Evolutionary conservation across 2,797 vertebrate genomes (phyloP), one percentile per base, ranked within the genome.

Genomic region (Alauda arvensis): DNA sequence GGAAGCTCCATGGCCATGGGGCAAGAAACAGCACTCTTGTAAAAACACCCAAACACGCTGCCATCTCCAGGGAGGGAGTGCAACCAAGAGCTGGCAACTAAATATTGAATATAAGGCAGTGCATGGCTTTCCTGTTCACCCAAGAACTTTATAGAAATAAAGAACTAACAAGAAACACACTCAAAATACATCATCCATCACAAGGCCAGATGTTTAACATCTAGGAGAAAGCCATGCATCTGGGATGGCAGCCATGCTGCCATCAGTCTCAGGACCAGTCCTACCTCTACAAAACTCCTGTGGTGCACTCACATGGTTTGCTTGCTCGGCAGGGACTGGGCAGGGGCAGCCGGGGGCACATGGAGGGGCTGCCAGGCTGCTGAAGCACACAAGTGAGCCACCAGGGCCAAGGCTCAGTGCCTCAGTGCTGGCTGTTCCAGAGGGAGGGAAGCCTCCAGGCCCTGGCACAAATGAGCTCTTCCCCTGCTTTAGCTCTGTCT

Each of bases 381-480:
- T 39, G 69, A 13, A 6, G 4, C 66, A 28, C 28, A 1, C 0
- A 0, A 51, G 77, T 20, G 18, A 60, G 13, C 21, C 61, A 18
- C 12, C 2, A 0, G 34, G 53, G 48, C 39, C 0, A 0, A n/a
- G 15, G 55, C 62, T 67, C 55, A 2, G 2, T 6, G 34, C n/a
- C 69, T 23, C 12, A 1, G 39, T 12, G 10, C 31, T 0, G 0
- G 12, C 16, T 11, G 21, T 14, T 60, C 59, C 2, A 2, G 34
- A 57, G 23, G 18, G 11, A 65, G 24, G 57, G 39, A 49, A 66
- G 28, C 48, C n/a, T 43, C 3, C 1, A 23, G 31, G 23, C 34
- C 8, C 3, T 1, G 8, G 52, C 65, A 74, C 49, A 29, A 61
- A 33, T 1, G 2, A 56, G 57, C 37, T 43, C 19, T 25, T 31